These are phyloP conservation scores for Gouania willdenowi DNA, from an alignment of 2,797 vertebrate species.

Conservation along the genomic window DNA sequence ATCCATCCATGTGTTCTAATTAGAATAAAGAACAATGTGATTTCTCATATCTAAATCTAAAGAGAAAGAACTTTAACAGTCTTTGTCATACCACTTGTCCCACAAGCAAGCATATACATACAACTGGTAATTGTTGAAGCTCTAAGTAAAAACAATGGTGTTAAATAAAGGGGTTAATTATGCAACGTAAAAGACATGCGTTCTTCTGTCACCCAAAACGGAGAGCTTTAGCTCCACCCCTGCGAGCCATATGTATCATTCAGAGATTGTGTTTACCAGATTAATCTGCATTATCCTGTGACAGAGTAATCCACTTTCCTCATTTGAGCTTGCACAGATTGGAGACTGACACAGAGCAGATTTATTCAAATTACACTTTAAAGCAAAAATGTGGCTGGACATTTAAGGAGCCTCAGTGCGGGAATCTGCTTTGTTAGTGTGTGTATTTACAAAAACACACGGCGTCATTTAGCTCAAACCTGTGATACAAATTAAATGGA, in stretches of 20 bases:
- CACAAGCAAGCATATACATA: too few species aligned
- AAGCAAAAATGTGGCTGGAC: conserved; percentile 43
- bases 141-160: too few species aligned
- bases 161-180: too few species aligned
- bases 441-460: conserved; percentile 23
- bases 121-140: too few species aligned
- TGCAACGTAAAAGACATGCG: too few species aligned
- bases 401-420: conserved; percentile 33
- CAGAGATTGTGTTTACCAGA: conserved; percentile 66
- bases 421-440: conserved; percentile 48
- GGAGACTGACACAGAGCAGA: conserved; percentile 66
- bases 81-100: too few species aligned
- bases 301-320: conserved; percentile 74
- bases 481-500: conserved; percentile 17
- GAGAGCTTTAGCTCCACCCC: conserved; percentile 17
- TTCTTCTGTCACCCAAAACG: conserved; percentile 17
- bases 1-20: too few species aligned
- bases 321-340: conserved; percentile 63
- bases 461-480: conserved; percentile 13
- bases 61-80: too few species aligned
- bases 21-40: too few species aligned
- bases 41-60: too few species aligned
- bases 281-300: conserved; percentile 70
- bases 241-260: conserved; percentile 55
- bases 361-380: conserved; percentile 71